A percentile compares a stretch with the other conserved stretches of the same genome.
Evolutionary conservation across 2,113 vertebrate species (phyloP).

Genomic region (Chloropsis hardwickii): DNA sequence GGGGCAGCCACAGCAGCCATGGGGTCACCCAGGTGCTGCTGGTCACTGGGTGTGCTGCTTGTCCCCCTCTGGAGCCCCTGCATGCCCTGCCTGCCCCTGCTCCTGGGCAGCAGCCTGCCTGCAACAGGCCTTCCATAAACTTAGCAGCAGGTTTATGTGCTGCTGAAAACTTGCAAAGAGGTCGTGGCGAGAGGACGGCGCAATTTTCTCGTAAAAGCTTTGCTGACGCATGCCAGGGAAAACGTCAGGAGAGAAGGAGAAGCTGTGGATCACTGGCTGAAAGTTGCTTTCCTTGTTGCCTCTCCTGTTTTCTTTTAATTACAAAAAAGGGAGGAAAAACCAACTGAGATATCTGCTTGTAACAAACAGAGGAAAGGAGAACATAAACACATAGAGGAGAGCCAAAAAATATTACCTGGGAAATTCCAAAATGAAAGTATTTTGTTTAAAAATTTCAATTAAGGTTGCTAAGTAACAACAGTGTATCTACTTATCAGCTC

Average conservation of each 20-base stretch:
- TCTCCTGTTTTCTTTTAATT: background rate
- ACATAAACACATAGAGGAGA: background rate
- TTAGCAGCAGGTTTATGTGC: constrained; percentile 28
- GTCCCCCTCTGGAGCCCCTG: accelerated
- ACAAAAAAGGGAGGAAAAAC: background rate
- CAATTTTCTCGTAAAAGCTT: constrained; percentile 39
- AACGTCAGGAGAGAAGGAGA: background rate
- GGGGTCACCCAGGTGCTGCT: background rate
- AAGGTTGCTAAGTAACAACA: constrained; percentile 37
- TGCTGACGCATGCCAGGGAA: background rate
- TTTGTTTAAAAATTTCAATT: constrained; percentile 30
- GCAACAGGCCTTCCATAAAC: background rate
- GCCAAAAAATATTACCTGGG: background rate
- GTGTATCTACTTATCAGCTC: constrained; percentile 39
- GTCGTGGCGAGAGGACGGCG: background rate
- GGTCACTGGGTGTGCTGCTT: background rate
- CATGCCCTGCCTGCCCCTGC: background rate
- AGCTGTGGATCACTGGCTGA: background rate
- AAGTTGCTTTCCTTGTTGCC: background rate
- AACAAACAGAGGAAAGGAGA: background rate
- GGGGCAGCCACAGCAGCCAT: accelerated
- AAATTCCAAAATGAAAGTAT: constrained; percentile 26
- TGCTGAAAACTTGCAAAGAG: constrained; percentile 39
- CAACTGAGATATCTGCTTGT: background rate
- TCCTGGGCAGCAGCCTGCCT: background rate